Conservation (phyloP, 2,797 vertebrate genomes). For the Euthynnus affinis region DNA sequence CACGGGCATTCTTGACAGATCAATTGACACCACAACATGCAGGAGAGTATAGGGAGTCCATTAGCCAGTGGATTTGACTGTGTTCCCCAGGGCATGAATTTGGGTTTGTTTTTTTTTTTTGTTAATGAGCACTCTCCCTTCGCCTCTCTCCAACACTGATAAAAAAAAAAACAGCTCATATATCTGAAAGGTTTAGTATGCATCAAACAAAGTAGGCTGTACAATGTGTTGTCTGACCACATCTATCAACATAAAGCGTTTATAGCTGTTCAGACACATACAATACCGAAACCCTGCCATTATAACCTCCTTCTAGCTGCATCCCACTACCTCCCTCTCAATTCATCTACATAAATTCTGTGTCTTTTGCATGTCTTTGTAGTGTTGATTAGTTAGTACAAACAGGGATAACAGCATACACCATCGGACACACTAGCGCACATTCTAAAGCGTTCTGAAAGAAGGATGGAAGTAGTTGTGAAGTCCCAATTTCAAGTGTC, state of each 20-base stretch:
- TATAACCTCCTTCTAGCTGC: background rate
- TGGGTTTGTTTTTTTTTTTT: background rate
- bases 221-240: too few species aligned
- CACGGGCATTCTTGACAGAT: constrained; percentile 53
- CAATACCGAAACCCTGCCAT: background rate
- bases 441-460: background rate
- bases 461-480: background rate
- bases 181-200: background rate
- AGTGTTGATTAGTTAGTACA: too few species aligned
- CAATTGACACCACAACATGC: constrained; percentile 48
- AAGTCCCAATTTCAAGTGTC: background rate
- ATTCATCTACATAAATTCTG: background rate
- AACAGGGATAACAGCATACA: too few species aligned
- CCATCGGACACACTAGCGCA: too few species aligned
- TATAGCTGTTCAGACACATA: background rate
- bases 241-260: background rate
- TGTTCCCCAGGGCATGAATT: constrained; percentile 5
- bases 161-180: background rate
- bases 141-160: background rate
- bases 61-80: constrained; percentile 33
- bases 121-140: constrained; percentile 4
- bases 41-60: constrained; percentile 28
- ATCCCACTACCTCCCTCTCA: background rate
- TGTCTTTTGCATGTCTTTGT: too few species aligned
- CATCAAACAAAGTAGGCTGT: background rate